Evolutionary conservation across 1,140 invertebrate species (phyloP), one percentile per base, ranked within the genome.

Genomic region (Probaryconus sp.): DNA sequence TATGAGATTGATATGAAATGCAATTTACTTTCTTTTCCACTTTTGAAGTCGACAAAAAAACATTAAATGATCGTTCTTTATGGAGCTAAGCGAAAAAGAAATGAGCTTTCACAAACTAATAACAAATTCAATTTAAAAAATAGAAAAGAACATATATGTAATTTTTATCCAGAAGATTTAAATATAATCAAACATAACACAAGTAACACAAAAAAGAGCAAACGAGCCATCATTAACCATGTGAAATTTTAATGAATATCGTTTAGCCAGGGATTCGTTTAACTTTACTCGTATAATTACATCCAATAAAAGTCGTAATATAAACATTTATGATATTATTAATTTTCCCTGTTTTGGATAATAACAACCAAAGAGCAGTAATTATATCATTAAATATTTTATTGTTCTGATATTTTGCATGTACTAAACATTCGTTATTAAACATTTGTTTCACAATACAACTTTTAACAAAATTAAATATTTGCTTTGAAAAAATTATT

Each of bases 251-350:
- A 61, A 45, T 7, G 11, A 28, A 40, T 38, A 26, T 18, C 28
- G 20, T 26, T 60, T 37, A 26, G 4, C 18, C n/a, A n/a, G 21
- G 14, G 21, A 10, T 60, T 45, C 26, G 42, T 24, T 37, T 18
- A 53, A 55, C 38, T 45, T 37, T 17, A 2, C 61, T 28, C 16
- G 40, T 33, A 35, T 43, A 64, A 64, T 64, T 53, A 64, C 28
- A 20, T 45, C 26, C 11, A 47, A 65, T 55, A 55, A 65, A 65
- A 53, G 30, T 53, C 21, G 38, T 37, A 55, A 47, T 18, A 30
- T 55, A 55, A 53, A 53, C 60, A 64, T 45, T 31, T 42, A 51
- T 33, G 38, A 51, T 51, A 53, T 11, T n/a, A 64, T 38, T 16
- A 35, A 31, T 51, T 50, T 4, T 48, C 37, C 35, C 37, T 14